Percentiles rank a stretch among this genome's conserved stretches.
Evolutionary conservation across 2,113 vertebrate species (phyloP).

Genomic region (Bubo bubo): DNA sequence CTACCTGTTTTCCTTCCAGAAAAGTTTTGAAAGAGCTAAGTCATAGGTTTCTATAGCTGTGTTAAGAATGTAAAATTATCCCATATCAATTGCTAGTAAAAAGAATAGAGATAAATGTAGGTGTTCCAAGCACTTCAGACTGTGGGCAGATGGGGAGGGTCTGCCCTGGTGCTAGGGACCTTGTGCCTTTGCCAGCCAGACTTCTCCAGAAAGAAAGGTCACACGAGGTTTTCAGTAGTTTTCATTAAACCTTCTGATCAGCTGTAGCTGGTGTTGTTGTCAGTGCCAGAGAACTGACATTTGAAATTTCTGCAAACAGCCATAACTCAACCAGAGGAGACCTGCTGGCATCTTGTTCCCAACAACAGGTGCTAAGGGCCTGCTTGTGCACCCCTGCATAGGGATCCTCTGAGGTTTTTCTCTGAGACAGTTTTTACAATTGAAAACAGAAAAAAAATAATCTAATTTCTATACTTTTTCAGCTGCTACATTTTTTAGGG

Average conservation of each 20-base stretch:
- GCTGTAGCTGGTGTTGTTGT: neutral
- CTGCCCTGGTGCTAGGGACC: fast-evolving
- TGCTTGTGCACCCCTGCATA: neutral
- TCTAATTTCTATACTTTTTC: neutral
- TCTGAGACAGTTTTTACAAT: neutral
- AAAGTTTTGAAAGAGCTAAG: neutral
- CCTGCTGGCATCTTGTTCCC: neutral
- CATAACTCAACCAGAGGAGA: neutral
- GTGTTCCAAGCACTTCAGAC: neutral
- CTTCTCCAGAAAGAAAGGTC: neutral
- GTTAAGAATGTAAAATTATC: neutral
- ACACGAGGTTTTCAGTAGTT: neutral
- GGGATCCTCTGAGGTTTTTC: neutral
- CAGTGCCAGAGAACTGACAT: neutral
- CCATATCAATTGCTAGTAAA: neutral
- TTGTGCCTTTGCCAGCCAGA: neutral
- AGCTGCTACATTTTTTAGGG: neutral
- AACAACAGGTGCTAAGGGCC: neutral
- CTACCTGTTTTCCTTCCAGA: neutral
- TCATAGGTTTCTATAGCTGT: neutral
- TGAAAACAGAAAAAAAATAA: fast-evolving
- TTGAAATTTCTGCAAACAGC: neutral
- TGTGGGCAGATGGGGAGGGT: neutral
- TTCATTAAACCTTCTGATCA: neutral
- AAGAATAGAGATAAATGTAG: neutral